Evolutionary conservation across 2,113 vertebrate species (phyloP).

Genomic region (Protobothrops flavoviridis): DNA sequence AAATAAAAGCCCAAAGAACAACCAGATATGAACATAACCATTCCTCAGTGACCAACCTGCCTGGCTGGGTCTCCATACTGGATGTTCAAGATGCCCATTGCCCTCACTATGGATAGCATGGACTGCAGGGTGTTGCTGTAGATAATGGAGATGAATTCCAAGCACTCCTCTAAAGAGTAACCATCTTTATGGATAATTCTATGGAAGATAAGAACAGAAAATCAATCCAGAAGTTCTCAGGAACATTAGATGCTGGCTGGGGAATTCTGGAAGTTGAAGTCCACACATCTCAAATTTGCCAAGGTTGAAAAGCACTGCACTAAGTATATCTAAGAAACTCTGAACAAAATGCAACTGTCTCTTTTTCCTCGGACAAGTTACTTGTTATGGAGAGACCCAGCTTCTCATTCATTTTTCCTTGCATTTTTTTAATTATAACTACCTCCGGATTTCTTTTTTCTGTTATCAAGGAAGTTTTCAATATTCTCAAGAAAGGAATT

Average conservation of each 20-base stretch:
- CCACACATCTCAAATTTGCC: neutral
- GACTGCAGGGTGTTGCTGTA: slow-evolving; percentile 97
- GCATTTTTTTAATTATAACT: neutral
- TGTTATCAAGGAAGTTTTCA: neutral
- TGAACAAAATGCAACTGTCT: neutral
- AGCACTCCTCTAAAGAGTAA: slow-evolving; percentile 91
- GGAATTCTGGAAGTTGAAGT: neutral
- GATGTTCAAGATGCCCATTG: slow-evolving; percentile 90
- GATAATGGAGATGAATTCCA: slow-evolving; percentile 94
- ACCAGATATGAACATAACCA: neutral
- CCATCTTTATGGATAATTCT: slow-evolving; percentile 98
- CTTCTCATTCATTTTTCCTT: neutral
- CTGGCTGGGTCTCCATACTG: slow-evolving; percentile 83
- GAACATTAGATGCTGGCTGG: accelerated
- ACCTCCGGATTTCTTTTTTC: neutral
- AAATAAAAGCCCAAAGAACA: neutral
- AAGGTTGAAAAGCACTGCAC: neutral
- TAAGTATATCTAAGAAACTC: neutral
- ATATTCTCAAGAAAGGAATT: neutral
- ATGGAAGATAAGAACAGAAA: neutral
- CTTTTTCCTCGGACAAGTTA: neutral
- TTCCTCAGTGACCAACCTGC: slow-evolving; percentile 71
- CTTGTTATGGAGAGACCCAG: neutral
- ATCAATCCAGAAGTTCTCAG: neutral
- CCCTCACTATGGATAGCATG: slow-evolving; percentile 90